phyloP scores from a whole-genome alignment of 2,888 invertebrate genomes.

The Synergus japonicus region DNA sequence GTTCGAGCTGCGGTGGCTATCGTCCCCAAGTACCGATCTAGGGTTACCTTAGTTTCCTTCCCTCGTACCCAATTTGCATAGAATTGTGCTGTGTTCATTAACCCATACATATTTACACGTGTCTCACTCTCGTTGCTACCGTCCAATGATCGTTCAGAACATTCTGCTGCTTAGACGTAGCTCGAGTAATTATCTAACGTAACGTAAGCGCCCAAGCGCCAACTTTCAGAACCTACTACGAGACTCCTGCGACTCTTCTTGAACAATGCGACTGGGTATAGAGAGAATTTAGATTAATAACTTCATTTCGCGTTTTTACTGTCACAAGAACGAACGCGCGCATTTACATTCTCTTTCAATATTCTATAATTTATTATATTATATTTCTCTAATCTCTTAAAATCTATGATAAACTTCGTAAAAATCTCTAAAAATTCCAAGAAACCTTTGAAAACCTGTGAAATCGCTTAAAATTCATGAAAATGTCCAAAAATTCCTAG shows the following conservation, averaged over 20 bases:
- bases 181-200: slow-evolving; percentile 22
- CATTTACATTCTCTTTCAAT: no score
- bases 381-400: no score
- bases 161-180: slow-evolving; percentile 14
- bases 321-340: no score
- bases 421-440: no score
- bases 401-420: no score
- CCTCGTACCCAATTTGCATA: slow-evolving; percentile 62
- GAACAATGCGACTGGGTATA: neutral
- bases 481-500: no score
- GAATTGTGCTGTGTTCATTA: slow-evolving; percentile 62
- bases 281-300: neutral
- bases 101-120: slow-evolving; percentile 56
- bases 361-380: no score
- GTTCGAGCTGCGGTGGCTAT: slow-evolving; percentile 54
- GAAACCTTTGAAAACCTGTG: no score
- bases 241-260: neutral
- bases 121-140: slow-evolving; percentile 28
- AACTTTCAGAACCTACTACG: neutral
- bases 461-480: no score
- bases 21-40: slow-evolving; percentile 62
- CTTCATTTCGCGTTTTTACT: neutral
- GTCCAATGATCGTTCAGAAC: slow-evolving; percentile 27
- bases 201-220: neutral
- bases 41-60: slow-evolving; percentile 56